Evolutionary conservation across 2,888 invertebrate genomes (phyloP).

Genomic region (Cabera pusaria): DNA sequence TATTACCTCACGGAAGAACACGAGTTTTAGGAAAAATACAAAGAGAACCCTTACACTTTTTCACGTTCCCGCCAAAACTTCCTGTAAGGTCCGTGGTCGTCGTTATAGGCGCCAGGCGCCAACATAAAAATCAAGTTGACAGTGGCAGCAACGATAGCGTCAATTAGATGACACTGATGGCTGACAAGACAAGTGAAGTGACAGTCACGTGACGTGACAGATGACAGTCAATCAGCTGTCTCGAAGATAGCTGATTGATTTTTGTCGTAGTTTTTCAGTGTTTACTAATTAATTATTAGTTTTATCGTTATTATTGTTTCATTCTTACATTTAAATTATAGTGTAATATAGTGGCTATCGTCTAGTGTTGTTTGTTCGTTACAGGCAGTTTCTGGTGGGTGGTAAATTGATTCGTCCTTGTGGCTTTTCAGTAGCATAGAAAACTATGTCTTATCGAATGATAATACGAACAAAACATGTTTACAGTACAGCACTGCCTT

Average conservation of each 20-base stretch:
- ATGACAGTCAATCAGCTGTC: constrained; percentile 29
- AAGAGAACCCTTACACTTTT: no score
- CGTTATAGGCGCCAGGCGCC: neutral
- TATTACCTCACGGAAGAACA: no score
- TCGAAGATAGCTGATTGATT: constrained; percentile 27
- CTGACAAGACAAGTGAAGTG: no score
- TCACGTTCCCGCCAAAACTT: no score
- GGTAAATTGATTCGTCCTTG: constrained; percentile 52
- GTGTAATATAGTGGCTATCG: constrained; percentile 20
- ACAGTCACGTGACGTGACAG: no score
- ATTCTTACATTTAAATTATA: constrained; percentile 37
- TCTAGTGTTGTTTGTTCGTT: constrained; percentile 23
- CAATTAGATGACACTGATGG: no score
- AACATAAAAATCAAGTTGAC: no score
- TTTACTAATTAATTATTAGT: constrained; percentile 13
- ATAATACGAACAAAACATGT: constrained; percentile 62
- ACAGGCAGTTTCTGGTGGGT: constrained; percentile 39
- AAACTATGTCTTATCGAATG: constrained; percentile 54
- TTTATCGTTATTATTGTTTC: no score
- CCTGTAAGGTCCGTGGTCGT: no score
- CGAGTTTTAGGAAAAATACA: no score
- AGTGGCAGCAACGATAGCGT: no score
- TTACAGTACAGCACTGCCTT: constrained; percentile 42
- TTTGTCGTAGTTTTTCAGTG: constrained; percentile 30
- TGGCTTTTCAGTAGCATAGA: constrained; percentile 30